Base-by-base conservation (phyloP, 2,888 invertebrate species). In the Oscheius onirici region DNA sequence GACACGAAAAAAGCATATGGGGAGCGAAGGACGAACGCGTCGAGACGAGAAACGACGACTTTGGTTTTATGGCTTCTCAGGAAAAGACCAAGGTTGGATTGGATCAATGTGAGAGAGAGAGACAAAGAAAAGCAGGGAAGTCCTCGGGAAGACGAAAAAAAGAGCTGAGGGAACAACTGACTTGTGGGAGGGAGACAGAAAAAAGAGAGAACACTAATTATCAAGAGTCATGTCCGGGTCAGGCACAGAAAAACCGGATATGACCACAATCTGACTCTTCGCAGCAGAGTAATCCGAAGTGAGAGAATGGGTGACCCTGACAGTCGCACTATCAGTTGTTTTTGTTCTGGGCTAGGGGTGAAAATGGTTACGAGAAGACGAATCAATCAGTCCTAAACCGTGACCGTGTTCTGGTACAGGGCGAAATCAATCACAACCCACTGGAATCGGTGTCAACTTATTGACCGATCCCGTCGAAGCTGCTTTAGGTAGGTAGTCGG, bases 1-100 rank as follows among this genome's bases (percentile, higher is more conserved):
- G 28, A 28, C 43, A n/a, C 20, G 44, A 63, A 49, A 63, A 63
- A 49, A 49, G 63, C 17, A 63, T 17, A 41, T 43, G 17, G 20
- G 41, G 20, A 26, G 11, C 55, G 58, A 58, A 58, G 43, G 58
- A 58, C 58, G 58, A 58, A 58, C 55, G 41, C 60, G 43, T 24
- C 17, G 20, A 22, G 22, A 49, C 20, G 49, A 49, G 20, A 22
- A 60, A 60, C 17, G n/a, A n/a, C 60, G 43, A 22, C 44, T 61
- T 63, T 63, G 46, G 28, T 26, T 60, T 63, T 63, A 49, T 63
- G 46, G 63, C 58, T 58, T 34, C 22, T 24, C 3, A 46, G 20
- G 22, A 51, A 51, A 22, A 22, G 22, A 22, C 20, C 46, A 51
- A 24, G 11, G 20, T 51, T 46, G 15, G 17, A 22, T 22, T 51